Conservation (phyloP, 2,888 invertebrate genomes). For the Heliconius cydno region DNA sequence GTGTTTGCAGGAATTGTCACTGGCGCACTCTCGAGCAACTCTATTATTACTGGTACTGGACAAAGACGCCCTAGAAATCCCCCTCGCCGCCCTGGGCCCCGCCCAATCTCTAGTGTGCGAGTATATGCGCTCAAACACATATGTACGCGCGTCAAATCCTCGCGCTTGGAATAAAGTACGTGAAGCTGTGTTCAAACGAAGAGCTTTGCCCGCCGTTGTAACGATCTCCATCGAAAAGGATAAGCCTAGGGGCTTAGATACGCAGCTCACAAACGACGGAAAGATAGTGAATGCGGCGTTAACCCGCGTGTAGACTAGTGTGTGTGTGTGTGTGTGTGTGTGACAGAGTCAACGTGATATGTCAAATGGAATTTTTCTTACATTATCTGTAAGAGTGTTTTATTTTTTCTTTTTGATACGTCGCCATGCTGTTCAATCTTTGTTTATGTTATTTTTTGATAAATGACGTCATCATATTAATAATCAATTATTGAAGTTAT, state of each 20-base stretch:
- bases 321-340: no score
- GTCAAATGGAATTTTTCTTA: no score
- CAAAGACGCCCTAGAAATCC: background rate
- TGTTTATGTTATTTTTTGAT: no score
- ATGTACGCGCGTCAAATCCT: background rate
- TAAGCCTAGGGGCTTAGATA: background rate
- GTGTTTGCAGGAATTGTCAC: background rate
- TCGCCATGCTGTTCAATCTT: background rate
- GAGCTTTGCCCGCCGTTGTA: background rate
- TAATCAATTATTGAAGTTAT: background rate
- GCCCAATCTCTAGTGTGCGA: background rate
- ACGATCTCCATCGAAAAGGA: background rate
- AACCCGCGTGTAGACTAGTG: background rate
- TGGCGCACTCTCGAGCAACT: background rate
- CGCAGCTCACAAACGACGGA: background rate
- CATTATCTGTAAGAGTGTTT: no score
- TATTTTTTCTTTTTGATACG: background rate
- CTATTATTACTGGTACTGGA: background rate
- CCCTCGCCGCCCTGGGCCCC: background rate
- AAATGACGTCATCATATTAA: no score
- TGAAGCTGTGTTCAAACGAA: background rate
- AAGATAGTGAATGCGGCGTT: conserved; percentile 1
- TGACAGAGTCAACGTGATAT: background rate
- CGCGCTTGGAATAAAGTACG: background rate
- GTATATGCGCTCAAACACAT: background rate